Percentiles rank a stretch among this genome's conserved stretches.
Evolutionary conservation across 2,113 vertebrate species (phyloP).

Genomic region (Penelope pileata): DNA sequence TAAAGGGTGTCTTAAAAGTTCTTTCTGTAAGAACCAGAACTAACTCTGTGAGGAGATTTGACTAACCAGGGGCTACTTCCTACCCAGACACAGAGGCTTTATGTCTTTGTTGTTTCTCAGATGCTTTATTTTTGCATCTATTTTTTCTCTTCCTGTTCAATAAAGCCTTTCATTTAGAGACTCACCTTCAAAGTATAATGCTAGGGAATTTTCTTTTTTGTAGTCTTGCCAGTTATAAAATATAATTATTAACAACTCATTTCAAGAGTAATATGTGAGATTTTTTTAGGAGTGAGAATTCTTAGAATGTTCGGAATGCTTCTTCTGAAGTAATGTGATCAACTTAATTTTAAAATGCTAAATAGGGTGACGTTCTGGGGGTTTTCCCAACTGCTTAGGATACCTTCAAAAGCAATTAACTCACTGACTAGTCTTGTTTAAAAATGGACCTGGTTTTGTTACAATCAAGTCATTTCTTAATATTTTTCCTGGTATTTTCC

Average conservation of each 20-base stretch:
- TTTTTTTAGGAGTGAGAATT: background rate
- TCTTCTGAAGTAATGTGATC: background rate
- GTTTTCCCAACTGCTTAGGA: background rate
- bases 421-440: background rate
- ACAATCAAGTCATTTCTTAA: background rate
- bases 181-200: background rate
- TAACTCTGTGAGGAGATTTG: background rate
- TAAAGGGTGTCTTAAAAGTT: background rate
- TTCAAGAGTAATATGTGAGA: background rate
- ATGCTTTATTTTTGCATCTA: rapidly evolving
- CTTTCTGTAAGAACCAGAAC: background rate
- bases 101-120: background rate
- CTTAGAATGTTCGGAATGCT: background rate
- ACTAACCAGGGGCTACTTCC: background rate
- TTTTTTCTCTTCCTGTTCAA: background rate
- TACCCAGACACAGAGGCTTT: background rate
- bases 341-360: background rate
- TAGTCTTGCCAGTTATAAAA: background rate
- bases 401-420: background rate
- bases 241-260: background rate
- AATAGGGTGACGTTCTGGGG: background rate
- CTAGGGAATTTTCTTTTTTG: background rate
- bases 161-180: background rate
- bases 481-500: background rate
- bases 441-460: background rate